A percentile compares a stretch with the other conserved stretches of the same genome.
phyloP scores from a whole-genome alignment of 2,888 invertebrate genomes.

The Drosophila nigricruria region DNA sequence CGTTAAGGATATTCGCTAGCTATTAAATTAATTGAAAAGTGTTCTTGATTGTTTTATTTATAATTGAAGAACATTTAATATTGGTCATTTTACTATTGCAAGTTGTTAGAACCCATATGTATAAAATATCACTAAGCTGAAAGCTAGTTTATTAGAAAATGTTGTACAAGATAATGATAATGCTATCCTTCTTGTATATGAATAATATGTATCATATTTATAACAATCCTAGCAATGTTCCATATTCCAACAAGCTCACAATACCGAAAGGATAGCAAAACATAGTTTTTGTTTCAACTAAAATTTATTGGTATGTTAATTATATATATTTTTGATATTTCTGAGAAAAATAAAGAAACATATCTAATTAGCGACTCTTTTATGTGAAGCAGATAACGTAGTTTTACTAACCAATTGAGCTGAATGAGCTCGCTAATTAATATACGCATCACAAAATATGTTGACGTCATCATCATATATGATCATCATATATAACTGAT shows the following conservation, averaged over 20 bases:
- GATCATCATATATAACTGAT: slow-evolving; percentile 15
- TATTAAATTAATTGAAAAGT: too few relatives aligned
- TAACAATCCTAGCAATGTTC: too few relatives aligned
- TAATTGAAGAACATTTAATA: not conserved
- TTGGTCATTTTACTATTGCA: not conserved
- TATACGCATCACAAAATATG: slow-evolving; percentile 16
- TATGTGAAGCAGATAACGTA: slow-evolving; percentile 47
- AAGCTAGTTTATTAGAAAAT: too few relatives aligned
- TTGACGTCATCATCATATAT: slow-evolving; percentile 10
- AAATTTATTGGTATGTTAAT: not conserved
- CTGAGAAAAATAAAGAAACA: too few relatives aligned
- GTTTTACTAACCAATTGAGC: slow-evolving; percentile 45
- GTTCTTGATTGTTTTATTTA: not conserved
- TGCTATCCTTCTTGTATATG: too few relatives aligned
- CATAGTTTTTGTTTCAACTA: not conserved
- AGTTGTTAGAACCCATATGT: too few relatives aligned
- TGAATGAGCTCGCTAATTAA: slow-evolving; percentile 58
- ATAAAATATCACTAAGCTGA: too few relatives aligned
- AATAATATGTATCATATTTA: too few relatives aligned
- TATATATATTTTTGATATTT: too few relatives aligned
- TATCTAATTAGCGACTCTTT: slow-evolving; percentile 39
- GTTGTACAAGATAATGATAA: too few relatives aligned
- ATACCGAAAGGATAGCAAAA: not conserved
- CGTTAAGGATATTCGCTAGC: too few relatives aligned
- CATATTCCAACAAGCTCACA: not conserved